phyloP scores from a whole-genome alignment of 2,888 invertebrate genomes.

The Suillia variegata region DNA sequence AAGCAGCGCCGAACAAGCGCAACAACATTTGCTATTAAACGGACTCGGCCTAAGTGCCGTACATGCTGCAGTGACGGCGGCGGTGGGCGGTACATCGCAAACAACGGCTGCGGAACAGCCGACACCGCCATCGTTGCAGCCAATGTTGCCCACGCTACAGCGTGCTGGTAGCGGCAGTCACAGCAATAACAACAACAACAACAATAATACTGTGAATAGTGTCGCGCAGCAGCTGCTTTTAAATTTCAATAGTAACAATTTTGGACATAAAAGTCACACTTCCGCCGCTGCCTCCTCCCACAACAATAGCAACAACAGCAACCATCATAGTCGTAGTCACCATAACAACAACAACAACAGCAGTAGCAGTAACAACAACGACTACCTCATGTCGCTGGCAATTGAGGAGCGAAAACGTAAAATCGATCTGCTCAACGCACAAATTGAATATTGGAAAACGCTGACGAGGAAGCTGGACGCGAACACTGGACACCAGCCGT shows the following conservation, averaged over 20 bases:
- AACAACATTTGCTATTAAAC: conserved; percentile 47
- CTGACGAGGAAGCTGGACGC: conserved; percentile 56
- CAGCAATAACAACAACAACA: conserved; percentile 15
- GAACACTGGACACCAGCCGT: conserved; percentile 46
- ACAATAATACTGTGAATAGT: conserved; percentile 14
- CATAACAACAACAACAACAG: conserved; percentile 22
- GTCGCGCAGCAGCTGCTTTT: conserved; percentile 26
- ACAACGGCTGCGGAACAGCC: no score
- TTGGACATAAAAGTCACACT: conserved; percentile 23
- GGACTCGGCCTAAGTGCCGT: conserved; percentile 51
- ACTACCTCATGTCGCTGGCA: conserved; percentile 53
- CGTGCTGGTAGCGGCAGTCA: conserved; percentile 28
- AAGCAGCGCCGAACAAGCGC: conserved; percentile 44
- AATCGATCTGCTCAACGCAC: conserved; percentile 58
- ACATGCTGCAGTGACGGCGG: conserved; percentile 32
- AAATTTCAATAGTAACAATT: conserved; percentile 24
- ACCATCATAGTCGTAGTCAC: conserved; percentile 32
- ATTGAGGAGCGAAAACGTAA: conserved; percentile 58
- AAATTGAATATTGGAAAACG: conserved; percentile 60
- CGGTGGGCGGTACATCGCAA: conserved; percentile 30
- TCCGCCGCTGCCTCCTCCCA: conserved; percentile 35
- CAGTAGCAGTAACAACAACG: conserved; percentile 40
- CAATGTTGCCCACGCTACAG: conserved; percentile 42
- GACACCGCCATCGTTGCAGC: no score
- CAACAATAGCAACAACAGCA: conserved; percentile 8